phyloP scores from a whole-genome alignment of 2,797 vertebrate species.

The Eidolon dupreanum region DNA sequence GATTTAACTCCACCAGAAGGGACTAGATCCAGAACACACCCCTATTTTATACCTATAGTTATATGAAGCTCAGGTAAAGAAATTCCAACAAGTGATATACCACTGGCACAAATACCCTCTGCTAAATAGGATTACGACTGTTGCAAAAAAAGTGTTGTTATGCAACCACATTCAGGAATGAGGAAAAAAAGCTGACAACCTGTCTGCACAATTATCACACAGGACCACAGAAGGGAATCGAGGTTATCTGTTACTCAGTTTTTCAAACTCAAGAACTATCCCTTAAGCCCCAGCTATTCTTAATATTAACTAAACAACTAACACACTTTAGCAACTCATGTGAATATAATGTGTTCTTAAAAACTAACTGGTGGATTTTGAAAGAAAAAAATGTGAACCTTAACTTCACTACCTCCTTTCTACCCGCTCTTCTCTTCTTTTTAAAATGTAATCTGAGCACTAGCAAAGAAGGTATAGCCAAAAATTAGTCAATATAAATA shows the following conservation, averaged over 20 bases:
- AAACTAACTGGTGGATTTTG: constrained; percentile 1
- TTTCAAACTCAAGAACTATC: not conserved
- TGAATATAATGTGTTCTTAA: not conserved
- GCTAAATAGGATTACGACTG: not conserved
- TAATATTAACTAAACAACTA: not conserved
- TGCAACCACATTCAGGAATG: not conserved
- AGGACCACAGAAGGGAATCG: not conserved
- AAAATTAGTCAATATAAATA: constrained; percentile 15
- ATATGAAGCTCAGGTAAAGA: not conserved
- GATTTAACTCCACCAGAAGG: not conserved
- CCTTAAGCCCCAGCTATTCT: not conserved
- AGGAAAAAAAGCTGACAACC: not conserved
- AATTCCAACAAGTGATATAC: not conserved
- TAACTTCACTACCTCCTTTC: not conserved
- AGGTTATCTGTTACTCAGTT: not conserved
- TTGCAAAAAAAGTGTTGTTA: not conserved
- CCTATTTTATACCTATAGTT: not conserved
- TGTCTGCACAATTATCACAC: not conserved
- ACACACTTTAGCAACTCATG: not conserved
- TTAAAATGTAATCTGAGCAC: not conserved
- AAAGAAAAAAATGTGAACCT: not conserved
- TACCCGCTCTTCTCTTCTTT: not conserved
- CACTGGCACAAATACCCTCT: not conserved
- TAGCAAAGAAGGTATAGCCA: not conserved
- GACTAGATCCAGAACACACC: not conserved